Base-by-base conservation (phyloP, 2,888 invertebrate genomes). In the Drosophila maculinotata region DNA sequence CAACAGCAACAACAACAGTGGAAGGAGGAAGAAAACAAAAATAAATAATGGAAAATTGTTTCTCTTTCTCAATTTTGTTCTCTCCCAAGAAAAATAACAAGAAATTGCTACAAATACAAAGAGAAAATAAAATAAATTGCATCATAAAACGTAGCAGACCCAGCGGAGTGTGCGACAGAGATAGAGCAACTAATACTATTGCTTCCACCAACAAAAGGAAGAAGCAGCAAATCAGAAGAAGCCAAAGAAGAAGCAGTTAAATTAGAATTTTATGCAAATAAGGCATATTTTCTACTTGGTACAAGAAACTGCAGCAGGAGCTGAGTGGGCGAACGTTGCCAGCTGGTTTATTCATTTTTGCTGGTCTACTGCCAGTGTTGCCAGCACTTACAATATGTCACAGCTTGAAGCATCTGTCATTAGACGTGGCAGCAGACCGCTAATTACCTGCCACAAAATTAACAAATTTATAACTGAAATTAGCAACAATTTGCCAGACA, bases 261-360 rank as follows among this genome's bases (percentile, higher is more conserved):
- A 90, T 90, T 90, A 81, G 87, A 89, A 90, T 89, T 90, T 90
- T 90, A 90, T 90, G 90, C 87, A 90, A 90, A 90, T 89, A 64
- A 75, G 72, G 56, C 48, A 48, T 68, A 74, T 79, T 76, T 76
- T 17, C 20, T n/a, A n/a, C n/a, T n/a, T n/a, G n/a, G n/a, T 30
- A 36, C 44, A 54, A 41, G 44, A 59, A 68, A 59, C 44, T 57
- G 64, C 53, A 65, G 26, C 38, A 47, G 56, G 14, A 39, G 52
- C 31, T 12, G 12, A 58, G 35, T 39, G 33, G 31, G 47, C 30
- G 9, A 36, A 47, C 41, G 57, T 28, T 44, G 33, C 23, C 49
- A 59, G 36, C 8, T 59, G 17, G 8, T 10, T 26, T 35, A n/a
- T 20, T 1, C 12, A 7, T 6, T 12, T 7, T 1, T 5, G 14